Percentiles rank a stretch among this genome's conserved stretches.
Evolutionary conservation across 1,140 invertebrate genomes (phyloP).

Genomic region (Megalopta genalis): DNA sequence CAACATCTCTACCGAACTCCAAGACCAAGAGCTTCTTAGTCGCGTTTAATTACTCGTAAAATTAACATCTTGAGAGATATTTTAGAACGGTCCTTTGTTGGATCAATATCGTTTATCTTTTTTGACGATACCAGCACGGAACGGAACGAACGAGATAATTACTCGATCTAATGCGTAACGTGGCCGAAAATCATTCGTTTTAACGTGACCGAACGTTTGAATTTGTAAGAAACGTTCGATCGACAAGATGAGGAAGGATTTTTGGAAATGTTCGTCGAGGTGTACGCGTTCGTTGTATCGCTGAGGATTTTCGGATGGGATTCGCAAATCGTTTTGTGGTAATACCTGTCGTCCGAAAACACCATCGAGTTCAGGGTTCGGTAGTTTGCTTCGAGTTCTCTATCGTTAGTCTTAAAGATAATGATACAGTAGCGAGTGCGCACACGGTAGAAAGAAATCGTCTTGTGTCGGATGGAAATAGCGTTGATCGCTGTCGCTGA

Average conservation of each 20-base stretch:
- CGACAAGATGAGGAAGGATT: not conserved
- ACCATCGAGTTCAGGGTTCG: conserved; percentile 10
- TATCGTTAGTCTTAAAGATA: conserved; percentile 4
- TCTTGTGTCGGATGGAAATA: conserved; percentile 35
- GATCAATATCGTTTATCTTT: not conserved
- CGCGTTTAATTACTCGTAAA: no score
- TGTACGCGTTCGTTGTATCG: conserved; percentile 17
- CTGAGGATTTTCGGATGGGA: not conserved
- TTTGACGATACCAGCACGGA: not conserved
- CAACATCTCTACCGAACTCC: no score
- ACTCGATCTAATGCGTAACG: not conserved
- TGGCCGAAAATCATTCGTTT: not conserved
- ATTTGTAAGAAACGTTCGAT: not conserved
- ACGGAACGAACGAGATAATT: not conserved
- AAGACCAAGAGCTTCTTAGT: no score
- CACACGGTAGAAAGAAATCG: conserved; percentile 37
- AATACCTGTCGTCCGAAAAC: conserved; percentile 3
- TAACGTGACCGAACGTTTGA: not conserved
- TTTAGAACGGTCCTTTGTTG: no score
- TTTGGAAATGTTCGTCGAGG: not conserved
- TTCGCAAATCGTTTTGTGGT: not conserved
- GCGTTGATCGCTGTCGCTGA: conserved; percentile 24
- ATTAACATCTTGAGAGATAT: no score
- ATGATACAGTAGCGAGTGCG: conserved; percentile 17
- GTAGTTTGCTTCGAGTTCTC: not conserved